These are phyloP conservation scores for Helostoma temminkii DNA, from an alignment of 2,797 vertebrate genomes.

Conservation along the genomic window DNA sequence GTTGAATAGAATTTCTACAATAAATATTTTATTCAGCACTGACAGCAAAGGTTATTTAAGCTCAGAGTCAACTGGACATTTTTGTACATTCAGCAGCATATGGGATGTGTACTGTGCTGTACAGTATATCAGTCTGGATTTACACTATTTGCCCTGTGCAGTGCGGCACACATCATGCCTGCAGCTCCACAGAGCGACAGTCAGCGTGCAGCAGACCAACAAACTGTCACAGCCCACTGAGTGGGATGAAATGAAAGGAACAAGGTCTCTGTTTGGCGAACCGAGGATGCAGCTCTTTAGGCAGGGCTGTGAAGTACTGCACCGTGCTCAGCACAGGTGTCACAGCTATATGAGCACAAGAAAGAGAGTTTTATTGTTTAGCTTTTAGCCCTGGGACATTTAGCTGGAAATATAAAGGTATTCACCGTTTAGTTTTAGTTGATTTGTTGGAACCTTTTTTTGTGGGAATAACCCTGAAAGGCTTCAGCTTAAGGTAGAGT, in stretches of 20 bases:
- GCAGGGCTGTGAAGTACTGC: neutral
- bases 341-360: neutral
- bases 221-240: constrained; percentile 44
- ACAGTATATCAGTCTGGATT: constrained; percentile 22
- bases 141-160: constrained; percentile 8
- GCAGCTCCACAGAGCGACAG: constrained; percentile 25
- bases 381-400: no score
- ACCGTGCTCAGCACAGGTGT: neutral
- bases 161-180: constrained; percentile 34
- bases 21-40: neutral
- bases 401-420: no score
- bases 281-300: neutral
- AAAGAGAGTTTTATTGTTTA: neutral
- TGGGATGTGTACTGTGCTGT: neutral
- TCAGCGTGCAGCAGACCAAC: constrained; percentile 35
- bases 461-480: no score
- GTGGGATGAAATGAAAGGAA: constrained; percentile 37
- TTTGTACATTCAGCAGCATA: neutral
- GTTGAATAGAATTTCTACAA: neutral
- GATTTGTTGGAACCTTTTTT: no score
- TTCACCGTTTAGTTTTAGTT: no score
- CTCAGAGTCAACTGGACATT: constrained; percentile 8
- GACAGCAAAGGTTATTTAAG: constrained; percentile 14
- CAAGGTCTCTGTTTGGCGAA: constrained; percentile 20
- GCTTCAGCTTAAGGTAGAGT: no score